Evolutionary conservation across 2,113 vertebrate species (phyloP).

Genomic region (Sigmodon hispidus): DNA sequence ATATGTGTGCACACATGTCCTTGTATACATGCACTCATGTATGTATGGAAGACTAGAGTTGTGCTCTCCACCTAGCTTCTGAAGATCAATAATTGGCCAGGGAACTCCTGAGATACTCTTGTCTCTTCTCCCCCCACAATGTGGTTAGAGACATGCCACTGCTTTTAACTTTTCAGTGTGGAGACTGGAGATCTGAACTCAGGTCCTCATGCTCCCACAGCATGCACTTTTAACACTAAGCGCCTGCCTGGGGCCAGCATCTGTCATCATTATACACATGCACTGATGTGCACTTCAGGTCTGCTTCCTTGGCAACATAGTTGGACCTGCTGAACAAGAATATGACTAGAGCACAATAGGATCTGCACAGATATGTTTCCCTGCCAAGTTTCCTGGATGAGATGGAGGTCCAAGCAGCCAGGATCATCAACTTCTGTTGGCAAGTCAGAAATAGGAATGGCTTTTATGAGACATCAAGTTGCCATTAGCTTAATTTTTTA

Average conservation of each 20-base stretch:
- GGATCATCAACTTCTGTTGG: neutral
- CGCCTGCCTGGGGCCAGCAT: too few species aligned
- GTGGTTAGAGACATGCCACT: neutral
- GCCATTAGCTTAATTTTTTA: conserved; percentile 53
- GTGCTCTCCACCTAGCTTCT: neutral
- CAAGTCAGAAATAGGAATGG: conserved; percentile 4
- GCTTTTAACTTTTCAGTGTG: neutral
- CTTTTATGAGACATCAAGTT: conserved; percentile 28
- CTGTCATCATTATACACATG: too few species aligned
- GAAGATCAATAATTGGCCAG: neutral
- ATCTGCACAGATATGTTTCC: neutral
- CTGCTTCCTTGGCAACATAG: neutral
- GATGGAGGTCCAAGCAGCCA: neutral
- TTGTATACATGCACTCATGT: neutral
- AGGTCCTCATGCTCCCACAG: too few species aligned
- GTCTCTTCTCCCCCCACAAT: neutral
- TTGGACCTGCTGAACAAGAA: neutral
- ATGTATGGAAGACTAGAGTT: neutral
- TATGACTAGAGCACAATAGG: neutral
- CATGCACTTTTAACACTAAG: too few species aligned
- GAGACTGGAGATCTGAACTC: neutral
- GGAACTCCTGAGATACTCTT: too few species aligned
- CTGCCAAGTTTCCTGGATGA: conserved; percentile 20
- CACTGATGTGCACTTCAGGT: neutral
- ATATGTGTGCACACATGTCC: too few species aligned